Conservation (phyloP, 2,113 vertebrate species). For the Rhizomys pruinosus region DNA sequence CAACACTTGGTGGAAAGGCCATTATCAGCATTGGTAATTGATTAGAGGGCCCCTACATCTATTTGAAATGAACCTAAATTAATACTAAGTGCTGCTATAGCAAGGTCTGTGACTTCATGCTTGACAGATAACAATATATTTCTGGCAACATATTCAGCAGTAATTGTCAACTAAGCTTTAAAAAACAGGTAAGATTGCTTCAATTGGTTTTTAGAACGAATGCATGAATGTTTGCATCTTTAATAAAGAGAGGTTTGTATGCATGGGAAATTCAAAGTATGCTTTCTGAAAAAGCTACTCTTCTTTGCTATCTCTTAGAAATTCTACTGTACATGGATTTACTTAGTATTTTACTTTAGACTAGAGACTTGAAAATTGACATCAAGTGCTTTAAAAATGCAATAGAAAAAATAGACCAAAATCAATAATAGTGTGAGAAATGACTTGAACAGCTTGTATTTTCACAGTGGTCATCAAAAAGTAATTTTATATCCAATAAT, state of each 20-base stretch:
- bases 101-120: constrained; percentile 43
- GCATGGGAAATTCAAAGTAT: constrained; percentile 31
- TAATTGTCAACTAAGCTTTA: neutral
- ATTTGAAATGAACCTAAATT: constrained; percentile 5
- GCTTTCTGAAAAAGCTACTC: constrained; percentile 37
- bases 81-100: constrained; percentile 5
- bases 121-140: constrained; percentile 64
- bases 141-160: constrained; percentile 35
- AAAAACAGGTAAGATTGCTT: constrained; percentile 61
- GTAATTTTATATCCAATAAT: constrained; percentile 95
- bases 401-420: constrained; percentile 83
- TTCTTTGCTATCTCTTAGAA: constrained; percentile 52
- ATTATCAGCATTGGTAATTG: neutral
- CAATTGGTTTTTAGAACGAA: neutral
- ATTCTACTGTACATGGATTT: constrained; percentile 60
- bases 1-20: neutral
- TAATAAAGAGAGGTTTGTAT: neutral
- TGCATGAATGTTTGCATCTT: constrained; percentile 53
- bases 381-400: constrained; percentile 83
- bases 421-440: constrained; percentile 91
- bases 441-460: constrained; percentile 88
- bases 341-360: constrained; percentile 78
- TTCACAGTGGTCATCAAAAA: constrained; percentile 93
- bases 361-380: constrained; percentile 79
- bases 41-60: neutral